Evolutionary conservation across 2,888 invertebrate genomes (phyloP), one percentile per base, ranked within the genome.

Genomic region (Euclidia mi): DNA sequence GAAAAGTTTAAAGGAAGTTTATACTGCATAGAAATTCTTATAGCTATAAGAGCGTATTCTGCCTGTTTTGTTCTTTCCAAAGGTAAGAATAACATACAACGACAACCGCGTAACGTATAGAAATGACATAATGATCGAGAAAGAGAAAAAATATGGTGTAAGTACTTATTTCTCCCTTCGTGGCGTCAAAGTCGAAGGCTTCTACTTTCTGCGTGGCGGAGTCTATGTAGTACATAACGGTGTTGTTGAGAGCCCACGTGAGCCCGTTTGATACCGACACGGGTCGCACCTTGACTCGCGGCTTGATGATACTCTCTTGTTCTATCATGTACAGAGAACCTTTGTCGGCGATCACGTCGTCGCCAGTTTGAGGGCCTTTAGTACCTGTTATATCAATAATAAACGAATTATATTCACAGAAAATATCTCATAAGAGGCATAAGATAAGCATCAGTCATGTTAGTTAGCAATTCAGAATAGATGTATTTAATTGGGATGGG

Each of bases 231-330:
- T 96, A 98, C 85, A 98, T 90, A 37, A 95, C 95, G 17, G 95
- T 88, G 75, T 96, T 96, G 70, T 96, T 96, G 7, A 89, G 85
- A 4, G 96, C 95, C 97, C 97, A 98, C 2, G 95, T 95, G 29
- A 98, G 78, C 0, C 98, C 98, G 79, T 97, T 98, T 35, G 97
- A 97, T 44, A 97, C 95, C 20, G 95, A 93, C 2, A 96, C 95
- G 0, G 93, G 92, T 0, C 85, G 82, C 28, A 91, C 25, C 0
- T 85, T 82, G 0, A 83, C 69, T 7, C 71, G 81, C 0, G 85
- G 89, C 1, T 57, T 12, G 0, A 56, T 57, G 67, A 85, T 71
- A 42, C 76, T 43, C 73, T 91, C 62, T 32, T 87, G 85, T 1
- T 85, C 82, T 3, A 96, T 77, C 56, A 92, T 90, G 85, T 96